Evolutionary conservation across 1,140 invertebrate species (phyloP).

Genomic region (Anoplophora glabripennis): DNA sequence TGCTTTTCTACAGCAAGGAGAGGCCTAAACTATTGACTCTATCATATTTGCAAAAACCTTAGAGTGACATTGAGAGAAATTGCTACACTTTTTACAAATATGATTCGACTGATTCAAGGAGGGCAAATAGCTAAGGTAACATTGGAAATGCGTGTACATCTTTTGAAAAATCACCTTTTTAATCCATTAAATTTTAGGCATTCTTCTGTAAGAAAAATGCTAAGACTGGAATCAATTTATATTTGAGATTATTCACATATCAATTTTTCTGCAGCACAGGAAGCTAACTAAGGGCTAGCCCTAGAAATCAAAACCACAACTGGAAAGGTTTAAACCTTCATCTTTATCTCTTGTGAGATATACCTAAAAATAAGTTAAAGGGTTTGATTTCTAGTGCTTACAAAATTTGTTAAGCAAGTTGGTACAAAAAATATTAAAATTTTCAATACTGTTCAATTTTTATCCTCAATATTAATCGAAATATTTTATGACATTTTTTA

Average conservation of each 20-base stretch:
- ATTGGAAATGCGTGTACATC: conserved; percentile 48
- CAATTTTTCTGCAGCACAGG: no score
- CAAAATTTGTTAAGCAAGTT: no score
- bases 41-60: conserved; percentile 25
- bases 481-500: no score
- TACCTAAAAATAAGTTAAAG: no score
- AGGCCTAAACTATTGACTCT: conserved; percentile 24
- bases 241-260: conserved; percentile 8
- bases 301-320: no score
- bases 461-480: no score
- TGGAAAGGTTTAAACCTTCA: no score
- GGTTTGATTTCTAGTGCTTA: no score
- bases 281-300: no score
- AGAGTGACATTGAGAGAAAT: background rate
- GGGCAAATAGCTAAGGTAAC: conserved; percentile 48
- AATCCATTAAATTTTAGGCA: conserved; percentile 26
- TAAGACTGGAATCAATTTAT: conserved; percentile 40
- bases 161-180: conserved; percentile 36
- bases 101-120: conserved; percentile 21
- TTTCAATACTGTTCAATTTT: no score
- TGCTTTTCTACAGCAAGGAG: conserved; percentile 32
- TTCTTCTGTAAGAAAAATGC: conserved; percentile 29
- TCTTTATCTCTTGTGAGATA: no score
- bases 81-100: conserved; percentile 34
- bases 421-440: no score